phyloP scores from a whole-genome alignment of 1,140 invertebrate species.

The Battus philenor region DNA sequence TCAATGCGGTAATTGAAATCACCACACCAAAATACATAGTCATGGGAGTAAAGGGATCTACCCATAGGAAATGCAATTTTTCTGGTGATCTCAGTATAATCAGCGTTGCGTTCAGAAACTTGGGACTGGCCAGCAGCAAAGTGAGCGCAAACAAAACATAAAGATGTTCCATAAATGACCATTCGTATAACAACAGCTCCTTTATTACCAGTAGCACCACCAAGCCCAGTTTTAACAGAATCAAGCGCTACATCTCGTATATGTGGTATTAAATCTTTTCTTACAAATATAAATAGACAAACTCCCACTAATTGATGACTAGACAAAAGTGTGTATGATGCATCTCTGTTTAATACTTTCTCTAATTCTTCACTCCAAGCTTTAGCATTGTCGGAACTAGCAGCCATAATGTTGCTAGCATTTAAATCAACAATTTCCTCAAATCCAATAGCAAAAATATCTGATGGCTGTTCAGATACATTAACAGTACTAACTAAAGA shows the following conservation, averaged over 20 bases:
- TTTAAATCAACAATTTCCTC: conserved; percentile 99
- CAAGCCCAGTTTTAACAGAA: conserved; percentile 97
- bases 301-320: conserved; percentile 99
- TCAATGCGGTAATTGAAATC: conserved; percentile 99
- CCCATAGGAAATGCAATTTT: conserved; percentile 97
- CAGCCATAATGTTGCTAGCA: conserved; percentile 98
- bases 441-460: conserved; percentile 98
- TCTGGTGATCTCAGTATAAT: conserved; percentile 96
- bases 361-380: conserved; percentile 97
- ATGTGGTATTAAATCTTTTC: conserved; percentile 89
- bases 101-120: conserved; percentile 95
- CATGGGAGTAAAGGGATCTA: conserved; percentile 93
- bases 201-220: conserved; percentile 97
- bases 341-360: conserved; percentile 92
- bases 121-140: conserved; percentile 99
- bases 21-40: conserved; percentile 99
- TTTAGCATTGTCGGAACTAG: conserved; percentile 96
- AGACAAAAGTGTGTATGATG: conserved; percentile 93
- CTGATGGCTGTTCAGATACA: conserved; percentile 81
- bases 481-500: conserved; percentile 77
- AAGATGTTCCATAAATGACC: conserved; percentile 92
- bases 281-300: conserved; percentile 96
- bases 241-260: conserved; percentile 95
- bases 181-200: conserved; percentile 97
- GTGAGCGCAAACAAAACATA: conserved; percentile 99